Conservation (phyloP, 2,113 vertebrate species). For the Malurus alboscapulatus region DNA sequence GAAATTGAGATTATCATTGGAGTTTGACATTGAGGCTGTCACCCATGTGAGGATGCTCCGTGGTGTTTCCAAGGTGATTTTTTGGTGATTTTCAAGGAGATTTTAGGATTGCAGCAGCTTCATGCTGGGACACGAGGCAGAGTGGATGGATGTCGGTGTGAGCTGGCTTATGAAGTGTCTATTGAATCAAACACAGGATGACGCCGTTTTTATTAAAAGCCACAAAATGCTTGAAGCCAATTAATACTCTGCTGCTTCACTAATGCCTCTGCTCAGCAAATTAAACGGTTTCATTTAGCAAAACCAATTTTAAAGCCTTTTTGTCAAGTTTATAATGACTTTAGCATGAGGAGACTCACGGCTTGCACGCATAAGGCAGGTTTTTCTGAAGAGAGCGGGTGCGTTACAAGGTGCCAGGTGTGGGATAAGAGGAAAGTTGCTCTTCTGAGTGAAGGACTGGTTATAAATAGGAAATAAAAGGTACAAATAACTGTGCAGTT, state of each 20-base stretch:
- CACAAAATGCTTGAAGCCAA: slow-evolving; percentile 42
- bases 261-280: slow-evolving; percentile 5
- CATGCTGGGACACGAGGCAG: accelerated
- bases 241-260: slow-evolving; percentile 29
- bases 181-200: not conserved
- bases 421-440: not conserved
- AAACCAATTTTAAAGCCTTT: slow-evolving; percentile 12
- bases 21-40: not conserved
- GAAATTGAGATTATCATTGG: not conserved
- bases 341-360: not conserved
- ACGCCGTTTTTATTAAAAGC: slow-evolving; percentile 53
- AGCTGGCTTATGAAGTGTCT: not conserved
- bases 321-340: not conserved
- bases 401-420: not conserved
- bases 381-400: not conserved
- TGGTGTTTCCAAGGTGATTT: not conserved
- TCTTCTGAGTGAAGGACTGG: not conserved
- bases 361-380: not conserved
- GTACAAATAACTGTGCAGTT: not conserved
- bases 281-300: slow-evolving; percentile 34
- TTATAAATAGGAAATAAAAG: not conserved
- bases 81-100: not conserved
- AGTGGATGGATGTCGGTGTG: not conserved
- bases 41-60: not conserved
- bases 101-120: not conserved